Conservation (phyloP, 2,113 vertebrate genomes). For the Rhabdomys dilectus region DNA sequence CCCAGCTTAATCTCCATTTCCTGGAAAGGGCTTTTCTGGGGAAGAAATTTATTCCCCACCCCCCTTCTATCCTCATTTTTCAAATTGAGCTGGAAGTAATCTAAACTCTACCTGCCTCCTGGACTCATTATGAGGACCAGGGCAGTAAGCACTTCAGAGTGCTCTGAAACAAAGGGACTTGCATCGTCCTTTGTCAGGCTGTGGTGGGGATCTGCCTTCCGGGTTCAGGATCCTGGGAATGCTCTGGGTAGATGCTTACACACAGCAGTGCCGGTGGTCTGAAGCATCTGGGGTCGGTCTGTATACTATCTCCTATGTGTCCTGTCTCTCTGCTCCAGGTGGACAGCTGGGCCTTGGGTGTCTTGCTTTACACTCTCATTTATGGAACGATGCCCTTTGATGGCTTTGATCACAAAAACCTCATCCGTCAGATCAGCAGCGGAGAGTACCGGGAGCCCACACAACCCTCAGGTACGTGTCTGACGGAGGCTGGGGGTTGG, state of each 20-base stretch:
- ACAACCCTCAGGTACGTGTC: conserved; percentile 95
- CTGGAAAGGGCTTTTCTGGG: not conserved
- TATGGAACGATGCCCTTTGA: conserved; percentile 99
- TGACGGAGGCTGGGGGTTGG: not conserved
- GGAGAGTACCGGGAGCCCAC: conserved; percentile 99
- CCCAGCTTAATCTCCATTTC: not conserved
- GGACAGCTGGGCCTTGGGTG: conserved; percentile 99
- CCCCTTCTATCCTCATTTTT: conserved; percentile 10
- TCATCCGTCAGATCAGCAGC: conserved; percentile 99
- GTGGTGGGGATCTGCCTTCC: not conserved
- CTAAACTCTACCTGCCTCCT: not conserved
- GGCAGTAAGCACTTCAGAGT: not conserved
- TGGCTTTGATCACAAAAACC: conserved; percentile 98
- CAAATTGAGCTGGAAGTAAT: not conserved
- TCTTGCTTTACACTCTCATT: conserved; percentile 97
- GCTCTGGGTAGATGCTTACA: not conserved
- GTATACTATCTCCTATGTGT: conserved; percentile 41
- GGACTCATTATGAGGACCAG: not conserved
- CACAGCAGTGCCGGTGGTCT: conserved; percentile 11
- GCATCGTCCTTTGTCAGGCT: not conserved
- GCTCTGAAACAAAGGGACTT: not conserved
- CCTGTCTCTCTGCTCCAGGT: conserved; percentile 90
- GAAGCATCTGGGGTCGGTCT: not conserved
- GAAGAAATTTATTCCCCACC: not conserved
- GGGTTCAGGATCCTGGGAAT: conserved; percentile 5